phyloP scores from a whole-genome alignment of 2,113 vertebrate genomes.

The Conger conger region DNA sequence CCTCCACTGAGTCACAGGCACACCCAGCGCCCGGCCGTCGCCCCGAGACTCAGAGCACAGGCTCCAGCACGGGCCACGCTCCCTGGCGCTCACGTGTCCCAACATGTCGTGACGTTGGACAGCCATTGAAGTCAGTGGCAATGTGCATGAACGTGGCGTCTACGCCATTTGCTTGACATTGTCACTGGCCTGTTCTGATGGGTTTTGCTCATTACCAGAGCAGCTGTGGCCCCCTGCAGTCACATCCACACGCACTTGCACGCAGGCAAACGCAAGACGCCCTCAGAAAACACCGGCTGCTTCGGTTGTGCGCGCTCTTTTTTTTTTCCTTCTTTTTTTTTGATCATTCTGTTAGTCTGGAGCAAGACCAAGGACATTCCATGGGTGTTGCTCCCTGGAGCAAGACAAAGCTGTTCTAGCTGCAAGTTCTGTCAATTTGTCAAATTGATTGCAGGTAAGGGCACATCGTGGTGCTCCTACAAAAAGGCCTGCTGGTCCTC shows the following conservation, averaged over 20 bases:
- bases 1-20: not conserved
- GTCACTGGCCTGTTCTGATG: not conserved
- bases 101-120: not conserved
- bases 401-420: not conserved
- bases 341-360: not conserved
- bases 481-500: conserved; percentile 20
- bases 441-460: conserved; percentile 16
- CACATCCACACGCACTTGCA: not conserved
- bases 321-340: no score
- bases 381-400: not conserved
- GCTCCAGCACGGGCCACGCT: no score
- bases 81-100: not conserved
- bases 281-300: no score
- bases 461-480: conserved; percentile 29
- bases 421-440: conserved; percentile 17
- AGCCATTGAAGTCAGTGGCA: not conserved
- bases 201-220: not conserved
- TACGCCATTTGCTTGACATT: not conserved
- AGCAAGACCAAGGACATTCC: not conserved
- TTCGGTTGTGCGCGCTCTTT: no score
- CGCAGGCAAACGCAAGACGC: not conserved
- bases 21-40: not conserved
- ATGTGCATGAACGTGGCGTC: not conserved
- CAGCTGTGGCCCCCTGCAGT: not conserved
- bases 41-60: no score